phyloP scores from a whole-genome alignment of 2,113 vertebrate genomes.

The Bufo bufo region DNA sequence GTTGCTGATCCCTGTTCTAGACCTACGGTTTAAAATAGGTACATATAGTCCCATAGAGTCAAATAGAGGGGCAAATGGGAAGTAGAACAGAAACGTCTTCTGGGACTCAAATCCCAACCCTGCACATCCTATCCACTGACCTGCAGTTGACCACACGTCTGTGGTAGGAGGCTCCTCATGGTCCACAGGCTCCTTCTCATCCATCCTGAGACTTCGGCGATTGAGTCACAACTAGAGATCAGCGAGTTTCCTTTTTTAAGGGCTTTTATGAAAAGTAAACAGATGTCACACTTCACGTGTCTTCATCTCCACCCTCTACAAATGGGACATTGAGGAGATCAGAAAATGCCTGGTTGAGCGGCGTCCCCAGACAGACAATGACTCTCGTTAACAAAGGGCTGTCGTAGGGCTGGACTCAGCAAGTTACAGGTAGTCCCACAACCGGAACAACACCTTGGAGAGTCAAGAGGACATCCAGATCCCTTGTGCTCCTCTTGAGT shows the following conservation, averaged over 20 bases:
- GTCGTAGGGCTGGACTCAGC: constrained; percentile 8
- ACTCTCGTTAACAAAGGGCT: background rate
- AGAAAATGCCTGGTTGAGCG: background rate
- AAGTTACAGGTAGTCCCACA: background rate
- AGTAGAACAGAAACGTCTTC: no score
- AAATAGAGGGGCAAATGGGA: background rate
- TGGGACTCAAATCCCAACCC: background rate
- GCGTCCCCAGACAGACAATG: background rate
- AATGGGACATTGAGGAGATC: background rate
- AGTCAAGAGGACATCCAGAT: background rate
- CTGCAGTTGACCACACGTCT: constrained; percentile 43
- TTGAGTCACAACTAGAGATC: constrained; percentile 14
- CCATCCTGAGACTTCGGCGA: constrained; percentile 21
- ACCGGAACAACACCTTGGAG: constrained; percentile 8
- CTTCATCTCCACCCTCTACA: constrained; percentile 20
- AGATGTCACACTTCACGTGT: constrained; percentile 45
- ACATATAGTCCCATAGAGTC: no score
- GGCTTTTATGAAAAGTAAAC: constrained; percentile 47
- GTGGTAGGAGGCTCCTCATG: constrained; percentile 21
- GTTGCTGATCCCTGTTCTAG: no score
- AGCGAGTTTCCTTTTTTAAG: constrained; percentile 42
- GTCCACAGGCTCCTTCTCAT: constrained; percentile 8
- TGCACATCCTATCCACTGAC: constrained; percentile 39
- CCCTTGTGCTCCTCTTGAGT: background rate
- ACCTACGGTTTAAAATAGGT: no score